A percentile compares a stretch with the other conserved stretches of the same genome.
These are phyloP conservation scores for Rhadinocentrus ornatus DNA, from an alignment of 2,797 vertebrate genomes.

Conservation along the genomic window DNA sequence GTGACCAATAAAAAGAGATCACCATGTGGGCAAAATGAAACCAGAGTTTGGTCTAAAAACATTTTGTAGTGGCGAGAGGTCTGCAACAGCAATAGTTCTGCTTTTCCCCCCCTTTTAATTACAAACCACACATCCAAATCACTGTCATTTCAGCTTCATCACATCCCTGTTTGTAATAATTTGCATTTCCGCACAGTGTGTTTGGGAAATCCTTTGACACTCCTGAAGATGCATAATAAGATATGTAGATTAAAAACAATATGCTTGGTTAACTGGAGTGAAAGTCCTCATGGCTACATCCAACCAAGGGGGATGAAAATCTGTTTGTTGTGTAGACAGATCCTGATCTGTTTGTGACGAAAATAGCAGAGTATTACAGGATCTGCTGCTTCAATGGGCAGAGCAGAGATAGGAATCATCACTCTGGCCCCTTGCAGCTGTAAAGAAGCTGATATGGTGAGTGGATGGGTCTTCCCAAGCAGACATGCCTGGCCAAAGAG, in stretches of 20 bases:
- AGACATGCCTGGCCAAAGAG: slow-evolving; percentile 33
- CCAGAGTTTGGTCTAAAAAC: slow-evolving; percentile 11
- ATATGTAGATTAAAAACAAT: slow-evolving; percentile 37
- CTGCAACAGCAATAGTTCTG: background rate
- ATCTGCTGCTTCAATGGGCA: slow-evolving; percentile 31
- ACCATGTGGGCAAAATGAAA: slow-evolving; percentile 15
- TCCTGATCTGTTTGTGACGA: slow-evolving; percentile 37
- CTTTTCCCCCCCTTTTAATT: background rate
- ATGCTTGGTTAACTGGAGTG: slow-evolving; percentile 20
- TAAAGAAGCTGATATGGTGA: slow-evolving; percentile 59
- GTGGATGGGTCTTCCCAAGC: slow-evolving; percentile 2
- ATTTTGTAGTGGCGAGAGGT: slow-evolving; percentile 12
- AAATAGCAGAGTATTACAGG: slow-evolving; percentile 42
- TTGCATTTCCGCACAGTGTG: slow-evolving; percentile 9
- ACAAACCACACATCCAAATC: background rate
- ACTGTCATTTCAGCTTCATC: background rate
- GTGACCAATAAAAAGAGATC: slow-evolving; percentile 47
- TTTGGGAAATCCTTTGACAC: slow-evolving; percentile 20
- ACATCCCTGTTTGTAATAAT: slow-evolving; percentile 11
- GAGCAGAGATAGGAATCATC: slow-evolving; percentile 47
- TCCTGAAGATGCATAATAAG: slow-evolving; percentile 32
- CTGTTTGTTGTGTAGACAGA: slow-evolving; percentile 38
- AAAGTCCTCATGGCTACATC: slow-evolving; percentile 21
- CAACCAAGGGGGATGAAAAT: slow-evolving; percentile 24
- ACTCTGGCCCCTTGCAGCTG: slow-evolving; percentile 24